Base-by-base conservation (phyloP, 2,888 invertebrate genomes). In the Chrysolina haemoptera region DNA sequence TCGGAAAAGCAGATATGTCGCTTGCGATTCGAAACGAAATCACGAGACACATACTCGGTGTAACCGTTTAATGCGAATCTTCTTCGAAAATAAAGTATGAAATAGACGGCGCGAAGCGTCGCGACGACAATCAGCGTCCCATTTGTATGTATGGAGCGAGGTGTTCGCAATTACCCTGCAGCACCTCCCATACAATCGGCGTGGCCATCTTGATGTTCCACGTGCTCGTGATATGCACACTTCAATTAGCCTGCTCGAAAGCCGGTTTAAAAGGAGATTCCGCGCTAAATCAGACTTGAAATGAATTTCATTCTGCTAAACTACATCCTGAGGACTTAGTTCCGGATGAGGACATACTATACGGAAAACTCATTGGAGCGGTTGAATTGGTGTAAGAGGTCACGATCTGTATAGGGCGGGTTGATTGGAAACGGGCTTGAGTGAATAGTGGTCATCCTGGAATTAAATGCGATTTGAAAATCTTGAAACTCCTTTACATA, bases 121-220 rank as follows among this genome's bases (percentile, higher is more conserved):
- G 66, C 65, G 66, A 70, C 64, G 78, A 79, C 81, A 82, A 82
- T 82, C 81, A 81, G 77, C 68, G 75, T 71, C 75, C 82, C 82
- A 85, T 86, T 86, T 85, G 85, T 86, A 86, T 86, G 85, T 86
- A 86, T 85, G 78, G 81, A 82, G 79, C 73, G 79, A 68, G 79
- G 75, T 75, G 77, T 76, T 80, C 80, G 82, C 84, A 84, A 86
- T 86, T 86, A 85, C 85, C 81, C 78, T 70, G 35, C 20, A 62
- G 76, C 73, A 71, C 68, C 68, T 68, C 64, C 66, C 43, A 66
- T 68, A 77, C 77, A 77, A 77, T 77, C 69, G 72, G 71, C 69
- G 67, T 73, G 77, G 77, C 77, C 77, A 75, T 77, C 77, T 80
- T 81, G 81, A 81, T 81, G 79, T 80, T 78, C 79, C 80, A 83